phyloP scores from a whole-genome alignment of 30 jellyfish, hydroid and myxozoan genomes.

The Mastigias papua region DNA sequence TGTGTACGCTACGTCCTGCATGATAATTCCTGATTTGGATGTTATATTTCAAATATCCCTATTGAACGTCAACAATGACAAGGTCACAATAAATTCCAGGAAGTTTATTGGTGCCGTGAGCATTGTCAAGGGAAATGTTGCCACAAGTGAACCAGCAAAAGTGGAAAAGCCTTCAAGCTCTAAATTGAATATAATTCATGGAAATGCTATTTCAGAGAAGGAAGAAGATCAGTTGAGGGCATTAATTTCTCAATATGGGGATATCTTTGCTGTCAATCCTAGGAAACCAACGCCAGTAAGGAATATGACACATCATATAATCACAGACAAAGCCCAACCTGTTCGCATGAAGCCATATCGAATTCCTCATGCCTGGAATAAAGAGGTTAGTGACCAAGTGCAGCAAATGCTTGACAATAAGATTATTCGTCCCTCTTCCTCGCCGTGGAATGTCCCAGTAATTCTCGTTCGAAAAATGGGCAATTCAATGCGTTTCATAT shows the following conservation, averaged over 20 bases:
- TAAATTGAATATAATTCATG: neutral
- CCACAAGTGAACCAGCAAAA: neutral
- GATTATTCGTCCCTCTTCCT: conserved; percentile 54
- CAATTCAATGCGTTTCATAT: conserved; percentile 45
- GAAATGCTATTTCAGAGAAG: conserved; percentile 15
- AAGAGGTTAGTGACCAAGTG: conserved; percentile 48
- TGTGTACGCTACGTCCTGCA: conserved; percentile 54
- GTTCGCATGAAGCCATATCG: conserved; percentile 59
- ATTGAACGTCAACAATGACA: conserved; percentile 21
- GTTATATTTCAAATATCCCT: conserved; percentile 45
- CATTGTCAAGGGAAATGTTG: conserved; percentile 5
- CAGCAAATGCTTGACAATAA: conserved; percentile 50
- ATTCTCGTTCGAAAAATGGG: conserved; percentile 63
- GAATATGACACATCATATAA: conserved; percentile 54
- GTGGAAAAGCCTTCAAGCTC: neutral
- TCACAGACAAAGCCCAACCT: conserved; percentile 68
- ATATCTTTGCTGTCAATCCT: conserved; percentile 16
- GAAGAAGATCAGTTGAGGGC: conserved; percentile 1
- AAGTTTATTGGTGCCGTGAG: conserved; percentile 19
- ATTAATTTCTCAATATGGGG: conserved; percentile 1
- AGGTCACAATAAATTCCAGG: conserved; percentile 9
- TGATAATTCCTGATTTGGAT: conserved; percentile 54
- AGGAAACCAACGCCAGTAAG: conserved; percentile 17
- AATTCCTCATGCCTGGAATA: conserved; percentile 66
- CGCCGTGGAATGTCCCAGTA: conserved; percentile 55